Percentiles rank a stretch among this genome's conserved stretches.
Evolutionary conservation across 92 coral and sea anemone genomes (phyloP).

Genomic region (Metridium senile): DNA sequence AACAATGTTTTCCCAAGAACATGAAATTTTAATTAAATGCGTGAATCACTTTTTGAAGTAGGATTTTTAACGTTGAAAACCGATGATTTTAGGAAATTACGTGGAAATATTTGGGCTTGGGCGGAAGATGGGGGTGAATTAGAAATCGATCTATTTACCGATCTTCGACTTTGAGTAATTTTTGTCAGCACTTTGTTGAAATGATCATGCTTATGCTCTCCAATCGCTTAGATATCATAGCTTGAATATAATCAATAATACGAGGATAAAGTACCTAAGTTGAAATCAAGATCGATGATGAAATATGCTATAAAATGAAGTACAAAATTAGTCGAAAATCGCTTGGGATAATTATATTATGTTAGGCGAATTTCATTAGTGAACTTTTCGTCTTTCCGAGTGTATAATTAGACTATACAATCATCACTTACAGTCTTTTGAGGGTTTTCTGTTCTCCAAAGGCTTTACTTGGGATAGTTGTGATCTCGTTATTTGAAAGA

Average conservation of each 20-base stretch:
- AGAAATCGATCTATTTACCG: background rate
- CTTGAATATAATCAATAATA: background rate
- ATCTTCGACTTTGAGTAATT: too few relatives aligned
- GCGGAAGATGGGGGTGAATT: conserved; percentile 8
- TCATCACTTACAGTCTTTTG: conserved; percentile 76
- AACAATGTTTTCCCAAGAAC: background rate
- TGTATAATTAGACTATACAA: too few relatives aligned
- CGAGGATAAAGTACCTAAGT: background rate
- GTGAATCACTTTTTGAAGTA: background rate
- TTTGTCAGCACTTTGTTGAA: background rate
- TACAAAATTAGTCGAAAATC: conserved; percentile 3
- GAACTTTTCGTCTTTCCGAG: conserved; percentile 1
- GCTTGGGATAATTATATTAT: background rate
- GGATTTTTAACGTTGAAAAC: background rate
- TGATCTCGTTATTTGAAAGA: conserved; percentile 63
- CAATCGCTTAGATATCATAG: background rate
- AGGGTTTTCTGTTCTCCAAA: conserved; percentile 60
- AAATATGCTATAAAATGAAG: background rate
- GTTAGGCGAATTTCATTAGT: background rate
- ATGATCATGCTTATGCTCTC: background rate
- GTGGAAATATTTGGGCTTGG: conserved; percentile 10
- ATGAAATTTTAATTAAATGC: background rate
- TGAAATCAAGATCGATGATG: background rate
- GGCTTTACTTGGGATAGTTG: conserved; percentile 55
- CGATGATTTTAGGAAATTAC: background rate